A percentile compares a stretch with the other conserved stretches of the same genome.
Conservation (phyloP, 1,140 invertebrate species). For the Pachypsylla venusta region DNA sequence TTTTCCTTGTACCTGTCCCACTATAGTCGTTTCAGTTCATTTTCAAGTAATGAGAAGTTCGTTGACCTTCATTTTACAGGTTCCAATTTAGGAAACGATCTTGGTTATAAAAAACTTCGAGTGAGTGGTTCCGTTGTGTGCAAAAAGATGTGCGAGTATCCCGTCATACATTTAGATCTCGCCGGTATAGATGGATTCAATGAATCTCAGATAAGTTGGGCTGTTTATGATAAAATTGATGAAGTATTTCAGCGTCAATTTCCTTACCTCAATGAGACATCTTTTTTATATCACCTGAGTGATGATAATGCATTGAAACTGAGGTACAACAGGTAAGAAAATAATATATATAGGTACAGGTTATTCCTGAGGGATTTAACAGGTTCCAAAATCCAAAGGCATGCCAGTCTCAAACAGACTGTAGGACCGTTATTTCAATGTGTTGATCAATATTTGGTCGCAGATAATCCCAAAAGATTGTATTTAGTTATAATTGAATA, state of each 20-base stretch:
- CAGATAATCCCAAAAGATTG: no score
- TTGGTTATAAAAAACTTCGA: neutral
- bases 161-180: neutral
- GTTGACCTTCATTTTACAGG: no score
- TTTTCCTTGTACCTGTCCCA: no score
- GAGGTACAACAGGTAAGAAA: neutral
- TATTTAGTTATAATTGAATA: no score
- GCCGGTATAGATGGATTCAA: neutral
- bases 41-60: no score
- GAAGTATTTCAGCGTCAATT: neutral
- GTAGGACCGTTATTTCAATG: no score
- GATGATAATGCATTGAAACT: neutral
- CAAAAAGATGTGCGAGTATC: conserved; percentile 7
- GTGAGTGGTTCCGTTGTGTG: neutral
- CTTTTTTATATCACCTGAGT: neutral
- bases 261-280: neutral
- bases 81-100: conserved; percentile 1
- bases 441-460: no score
- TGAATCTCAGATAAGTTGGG: neutral
- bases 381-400: no score
- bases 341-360: no score
- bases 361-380: no score
- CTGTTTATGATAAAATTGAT: neutral
- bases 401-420: no score
- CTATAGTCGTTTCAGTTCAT: no score